Evolutionary conservation across 2,113 vertebrate species (phyloP), one percentile per base, ranked within the genome.

Genomic region (Corydoras sp.): DNA sequence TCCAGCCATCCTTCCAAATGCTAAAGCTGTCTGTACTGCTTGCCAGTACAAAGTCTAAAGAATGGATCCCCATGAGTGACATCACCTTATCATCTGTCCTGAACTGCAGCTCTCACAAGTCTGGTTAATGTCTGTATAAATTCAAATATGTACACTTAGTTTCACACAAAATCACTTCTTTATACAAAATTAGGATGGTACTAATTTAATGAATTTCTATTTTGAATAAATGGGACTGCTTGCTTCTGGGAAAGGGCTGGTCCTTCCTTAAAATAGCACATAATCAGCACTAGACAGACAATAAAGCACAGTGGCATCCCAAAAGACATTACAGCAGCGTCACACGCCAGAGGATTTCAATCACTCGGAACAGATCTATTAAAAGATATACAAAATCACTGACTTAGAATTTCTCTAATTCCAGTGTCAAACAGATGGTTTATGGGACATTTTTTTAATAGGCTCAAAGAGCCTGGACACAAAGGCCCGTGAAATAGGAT

Each of bases 171-270:
- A 64, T 48, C 15, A 48, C 69, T 53, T 59, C 58, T 65, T 60
- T 43, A 56, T 70, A 48, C 2, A 59, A 69, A 79, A 43, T 43
- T 8, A 43, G 35, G 35, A 73, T 68, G 63, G n/a, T 68, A 74
- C 84, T 81, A 79, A 85, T 85, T 80, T 29, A 76, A 77, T 86
- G 78, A 81, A 79, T 70, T 70, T 56, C 77, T 68, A 59, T 70
- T 68, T 35, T 76, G 53, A 73, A 79, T 66, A 65, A 66, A 54
- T 71, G 84, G 80, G 77, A 81, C 83, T 67, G 76, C 56, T 43
- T 72, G 74, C 77, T 79, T 81, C 83, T 69, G 69, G 77, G 64
- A 77, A 75, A 65, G 60, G 76, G 54, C 71, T 64, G 74, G 70
- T 77, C n/a, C 43, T 29, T 49, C 58, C 69, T 60, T 60, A 32